Percentiles rank a stretch among this genome's conserved stretches.
These are phyloP conservation scores for Acleris laterana DNA, from an alignment of 2,888 invertebrate genomes.

Conservation along the genomic window DNA sequence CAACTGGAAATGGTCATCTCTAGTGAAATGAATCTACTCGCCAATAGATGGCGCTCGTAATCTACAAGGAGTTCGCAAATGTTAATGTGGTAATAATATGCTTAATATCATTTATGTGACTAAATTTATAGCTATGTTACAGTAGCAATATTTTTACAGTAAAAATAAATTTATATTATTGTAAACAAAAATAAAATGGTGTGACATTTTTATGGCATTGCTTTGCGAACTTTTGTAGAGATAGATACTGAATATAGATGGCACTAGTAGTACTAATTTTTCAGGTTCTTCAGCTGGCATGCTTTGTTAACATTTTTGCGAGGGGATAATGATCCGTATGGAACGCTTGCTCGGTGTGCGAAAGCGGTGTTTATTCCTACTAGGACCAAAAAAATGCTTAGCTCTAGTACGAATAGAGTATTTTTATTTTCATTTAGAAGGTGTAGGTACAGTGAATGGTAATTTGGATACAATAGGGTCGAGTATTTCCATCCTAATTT, in stretches of 20 bases:
- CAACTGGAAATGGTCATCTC: conserved; percentile 1
- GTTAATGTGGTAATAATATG: neutral
- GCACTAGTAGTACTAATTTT: conserved; percentile 34
- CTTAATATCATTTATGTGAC: neutral
- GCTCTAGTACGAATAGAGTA: no score
- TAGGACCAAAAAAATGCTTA: no score
- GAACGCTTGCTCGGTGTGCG: neutral
- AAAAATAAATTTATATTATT: no score
- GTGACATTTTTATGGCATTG: neutral
- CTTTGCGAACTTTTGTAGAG: conserved; percentile 7
- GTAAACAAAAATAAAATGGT: no score
- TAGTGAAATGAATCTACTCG: conserved; percentile 1
- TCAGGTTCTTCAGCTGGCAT: conserved; percentile 22
- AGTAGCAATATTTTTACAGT: no score
- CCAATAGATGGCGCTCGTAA: conserved; percentile 9
- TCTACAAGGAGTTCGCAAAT: conserved; percentile 4
- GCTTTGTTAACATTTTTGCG: conserved; percentile 25
- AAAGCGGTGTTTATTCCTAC: no score
- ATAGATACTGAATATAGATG: conserved; percentile 1
- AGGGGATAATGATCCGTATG: conserved; percentile 11
- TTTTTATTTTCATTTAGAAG: no score
- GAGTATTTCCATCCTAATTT: no score
- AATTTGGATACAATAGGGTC: no score
- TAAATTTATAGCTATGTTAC: no score
- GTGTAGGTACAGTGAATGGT: no score